Evolutionary conservation across 1,140 invertebrate species (phyloP).

Genomic region (Drosophila obscura): DNA sequence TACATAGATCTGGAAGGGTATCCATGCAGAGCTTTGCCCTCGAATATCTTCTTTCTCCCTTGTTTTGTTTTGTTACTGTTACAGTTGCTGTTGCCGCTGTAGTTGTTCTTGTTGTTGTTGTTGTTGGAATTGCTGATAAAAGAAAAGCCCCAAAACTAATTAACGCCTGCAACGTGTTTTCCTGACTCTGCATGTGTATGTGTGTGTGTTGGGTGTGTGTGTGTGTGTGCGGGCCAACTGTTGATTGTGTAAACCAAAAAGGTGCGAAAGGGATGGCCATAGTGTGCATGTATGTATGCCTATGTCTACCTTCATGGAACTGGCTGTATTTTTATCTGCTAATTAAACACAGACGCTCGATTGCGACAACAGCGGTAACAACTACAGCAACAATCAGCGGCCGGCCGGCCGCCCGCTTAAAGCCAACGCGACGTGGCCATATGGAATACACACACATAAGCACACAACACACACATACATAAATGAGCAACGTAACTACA

Average conservation of each 20-base stretch:
- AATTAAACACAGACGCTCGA: conserved; percentile 82
- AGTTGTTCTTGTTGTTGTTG: conserved; percentile 12
- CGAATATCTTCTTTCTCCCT: no score
- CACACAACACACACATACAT: conserved; percentile 30
- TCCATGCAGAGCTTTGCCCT: no score
- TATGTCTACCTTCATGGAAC: conserved; percentile 56
- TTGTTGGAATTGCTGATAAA: conserved; percentile 64
- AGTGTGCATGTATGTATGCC: background rate
- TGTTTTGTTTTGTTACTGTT: conserved; percentile 22
- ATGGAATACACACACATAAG: conserved; percentile 17
- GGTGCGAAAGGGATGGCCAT: conserved; percentile 33
- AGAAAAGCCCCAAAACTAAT: conserved; percentile 81
- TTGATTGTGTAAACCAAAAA: conserved; percentile 41
- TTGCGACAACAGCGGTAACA: conserved; percentile 46
- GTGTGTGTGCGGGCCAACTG: background rate
- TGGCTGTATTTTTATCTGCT: conserved; percentile 80
- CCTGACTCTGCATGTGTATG: conserved; percentile 18
- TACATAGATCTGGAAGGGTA: conserved; percentile 15
- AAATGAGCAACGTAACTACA: no score
- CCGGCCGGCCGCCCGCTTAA: conserved; percentile 61
- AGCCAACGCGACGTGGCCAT: conserved; percentile 77
- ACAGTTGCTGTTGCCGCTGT: conserved; percentile 18
- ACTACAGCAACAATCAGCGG: conserved; percentile 23
- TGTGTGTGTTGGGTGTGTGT: conserved; percentile 12
- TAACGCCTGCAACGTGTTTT: conserved; percentile 76